Evolutionary conservation across 1,140 invertebrate genomes (phyloP), one percentile per base, ranked within the genome.

Genomic region (Heliothis subflexa): DNA sequence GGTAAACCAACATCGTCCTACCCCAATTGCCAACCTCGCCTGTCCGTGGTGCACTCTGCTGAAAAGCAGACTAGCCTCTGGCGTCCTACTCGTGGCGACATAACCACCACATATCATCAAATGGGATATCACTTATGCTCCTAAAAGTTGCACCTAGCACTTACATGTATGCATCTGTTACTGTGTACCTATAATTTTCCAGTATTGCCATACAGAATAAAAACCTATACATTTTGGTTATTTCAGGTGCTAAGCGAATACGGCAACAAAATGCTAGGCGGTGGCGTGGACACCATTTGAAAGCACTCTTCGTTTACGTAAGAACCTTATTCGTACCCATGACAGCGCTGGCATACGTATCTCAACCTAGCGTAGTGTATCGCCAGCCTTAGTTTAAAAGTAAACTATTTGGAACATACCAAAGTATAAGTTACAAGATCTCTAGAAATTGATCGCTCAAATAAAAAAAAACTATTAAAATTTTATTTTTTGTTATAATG

Each of bases 211-310:
- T 3, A 55, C 1, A 18, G 11, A 11, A 2, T 12, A 12, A 1
- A 25, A 3, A 33, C n/a, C 5, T 40, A 40, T 40, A 40, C 33
- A 40, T 10, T 62, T 72, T 62, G 73, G 80, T 83, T 59, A n/a
- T 84, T 91, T 85, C 90, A 94, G 93, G 80, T 94, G 71, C 86
- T 94, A 55, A 93, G 93, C 70, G 93, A 94, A 85, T 94, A 94
- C 45, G 93, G 93, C 7, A 91, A 94, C 76, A 92, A 91, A 78
- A 78, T 93, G 61, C 91, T 92, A 87, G 93, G 93, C 18, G 90
- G 90, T 33, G 93, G 91, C 7, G 88, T 93, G 11, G 92, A 94
- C 80, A 91, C 85, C 14, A 92, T 94, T 54, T 91, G 74, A 88
- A 64, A 28, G 12, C 11, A 74, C 9, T 14, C 55, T 55, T 25